Evolutionary conservation across 2,113 vertebrate species (phyloP), one percentile per base, ranked within the genome.

Genomic region (Labrus mixtus): DNA sequence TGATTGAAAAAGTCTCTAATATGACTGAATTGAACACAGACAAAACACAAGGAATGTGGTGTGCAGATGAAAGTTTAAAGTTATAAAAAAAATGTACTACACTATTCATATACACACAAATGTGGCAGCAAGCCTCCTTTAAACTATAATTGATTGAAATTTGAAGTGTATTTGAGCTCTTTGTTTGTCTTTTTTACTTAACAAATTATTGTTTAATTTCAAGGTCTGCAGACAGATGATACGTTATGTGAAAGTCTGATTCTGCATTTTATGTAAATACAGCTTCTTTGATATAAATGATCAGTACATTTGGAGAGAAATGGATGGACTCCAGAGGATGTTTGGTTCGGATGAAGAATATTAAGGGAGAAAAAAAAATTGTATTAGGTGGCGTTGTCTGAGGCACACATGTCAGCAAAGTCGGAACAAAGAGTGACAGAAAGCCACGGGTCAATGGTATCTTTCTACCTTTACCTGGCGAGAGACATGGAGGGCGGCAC

Each of bases 381-480:
- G 66, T 76, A 76, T 73, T 87, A 71, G 39, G 45, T 20, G 12
- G 13, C 53, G 78, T 2, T 64, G 56, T 68, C 58, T 71, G 57
- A 83, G 64, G 41, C 22, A 53, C 58, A 63, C 64, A 41, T 53
- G 68, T 33, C 13, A 51, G 39, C 19, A 48, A 48, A n/a, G 48
- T 11, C 36, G 53, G 33, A 79, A 82, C 59, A 79, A 78, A 86
- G 59, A 20, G 17, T 53, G 55, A 46, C 36, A 81, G 36, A 67
- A 68, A 84, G 46, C 64, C 37, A 68, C 43, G 65, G 73, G 82
- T 88, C 80, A 85, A 57, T 58, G 55, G 61, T 61, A 65, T 78
- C 33, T 39, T 57, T 22, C 70, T 78, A 68, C 82, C 70, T 91
- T 83, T 86, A 93, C 90, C 90, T 93, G 83, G 60, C 85, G 78